phyloP scores from a whole-genome alignment of 2,888 invertebrate species.

The Cristatella mucedo region DNA sequence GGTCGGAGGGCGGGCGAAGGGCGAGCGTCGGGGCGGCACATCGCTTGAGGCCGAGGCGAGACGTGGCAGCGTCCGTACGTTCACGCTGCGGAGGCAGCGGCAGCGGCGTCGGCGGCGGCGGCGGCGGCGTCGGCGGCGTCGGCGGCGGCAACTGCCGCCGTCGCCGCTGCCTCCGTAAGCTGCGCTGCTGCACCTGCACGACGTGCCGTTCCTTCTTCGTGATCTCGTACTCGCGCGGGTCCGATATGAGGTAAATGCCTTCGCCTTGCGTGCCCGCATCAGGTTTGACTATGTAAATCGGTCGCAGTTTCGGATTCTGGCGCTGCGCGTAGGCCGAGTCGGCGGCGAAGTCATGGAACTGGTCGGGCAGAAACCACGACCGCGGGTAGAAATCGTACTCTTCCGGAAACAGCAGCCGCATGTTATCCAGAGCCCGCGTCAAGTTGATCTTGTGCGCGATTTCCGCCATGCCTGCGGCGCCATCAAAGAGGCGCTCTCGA shows the following conservation, averaged over 20 bases:
- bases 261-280: constrained; percentile 42
- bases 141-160: too few species aligned
- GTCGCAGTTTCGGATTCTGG: constrained; percentile 15
- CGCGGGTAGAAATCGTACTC: constrained; percentile 41
- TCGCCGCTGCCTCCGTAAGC: constrained; percentile 17
- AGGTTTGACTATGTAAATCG: constrained; percentile 42
- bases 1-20: too few species aligned
- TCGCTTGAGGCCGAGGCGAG: too few species aligned
- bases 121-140: too few species aligned
- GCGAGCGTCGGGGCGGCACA: too few species aligned
- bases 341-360: constrained; percentile 29
- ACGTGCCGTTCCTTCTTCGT: constrained; percentile 19
- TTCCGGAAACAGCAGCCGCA: constrained; percentile 39
- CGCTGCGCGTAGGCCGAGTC: constrained; percentile 16
- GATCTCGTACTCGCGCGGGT: constrained; percentile 29
- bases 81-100: too few species aligned
- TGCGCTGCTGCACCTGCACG: too few species aligned
- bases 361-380: constrained; percentile 42
- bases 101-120: too few species aligned
- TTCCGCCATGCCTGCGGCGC: constrained; percentile 38
- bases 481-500: not conserved
- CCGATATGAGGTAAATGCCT: constrained; percentile 41
- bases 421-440: constrained; percentile 38
- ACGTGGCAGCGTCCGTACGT: too few species aligned
- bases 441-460: constrained; percentile 39